Evolutionary conservation across 2,797 vertebrate species (phyloP).

Genomic region (Rhinogobio ventralis): DNA sequence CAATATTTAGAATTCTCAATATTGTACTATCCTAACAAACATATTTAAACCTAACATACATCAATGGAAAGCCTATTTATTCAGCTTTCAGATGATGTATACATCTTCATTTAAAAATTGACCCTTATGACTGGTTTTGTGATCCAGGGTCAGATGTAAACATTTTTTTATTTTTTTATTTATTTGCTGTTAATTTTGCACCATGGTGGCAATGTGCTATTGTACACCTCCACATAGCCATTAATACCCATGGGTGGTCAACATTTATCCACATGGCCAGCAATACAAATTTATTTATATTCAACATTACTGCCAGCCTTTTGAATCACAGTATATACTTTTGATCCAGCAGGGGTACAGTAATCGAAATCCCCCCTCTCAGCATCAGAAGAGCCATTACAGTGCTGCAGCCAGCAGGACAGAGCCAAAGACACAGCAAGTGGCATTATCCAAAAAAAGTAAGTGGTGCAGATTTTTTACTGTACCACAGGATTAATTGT

Average conservation of each 20-base stretch:
- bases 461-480: neutral
- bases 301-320: neutral
- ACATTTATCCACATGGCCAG: neutral
- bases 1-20: too few species aligned
- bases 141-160: too few species aligned
- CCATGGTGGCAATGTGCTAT: neutral
- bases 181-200: neutral
- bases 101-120: too few species aligned
- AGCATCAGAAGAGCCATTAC: neutral
- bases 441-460: neutral
- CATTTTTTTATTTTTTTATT: neutral
- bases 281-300: neutral
- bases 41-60: too few species aligned
- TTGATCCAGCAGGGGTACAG: neutral
- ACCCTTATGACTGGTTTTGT: too few species aligned
- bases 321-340: neutral
- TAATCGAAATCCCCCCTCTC: neutral
- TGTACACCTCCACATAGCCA: neutral
- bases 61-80: too few species aligned
- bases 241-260: neutral
- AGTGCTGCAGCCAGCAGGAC: neutral
- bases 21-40: too few species aligned
- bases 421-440: neutral
- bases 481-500: slow-evolving; percentile 28
- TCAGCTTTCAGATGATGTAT: too few species aligned